Conservation (phyloP, 2,888 invertebrate species). For the Melanostoma mellinum region DNA sequence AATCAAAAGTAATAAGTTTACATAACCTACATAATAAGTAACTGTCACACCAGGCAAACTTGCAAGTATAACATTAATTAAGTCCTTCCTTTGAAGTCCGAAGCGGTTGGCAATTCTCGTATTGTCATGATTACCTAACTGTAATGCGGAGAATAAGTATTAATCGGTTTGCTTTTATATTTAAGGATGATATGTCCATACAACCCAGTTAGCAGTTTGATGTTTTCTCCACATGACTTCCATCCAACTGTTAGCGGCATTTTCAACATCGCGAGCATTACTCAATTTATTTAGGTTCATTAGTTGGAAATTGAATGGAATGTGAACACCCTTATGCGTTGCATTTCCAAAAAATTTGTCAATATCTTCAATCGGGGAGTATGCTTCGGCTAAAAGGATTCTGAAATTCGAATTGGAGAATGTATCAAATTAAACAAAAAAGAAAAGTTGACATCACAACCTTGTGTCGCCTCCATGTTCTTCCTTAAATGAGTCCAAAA, state of each 20-base stretch:
- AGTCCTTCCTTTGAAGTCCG: constrained; percentile 86
- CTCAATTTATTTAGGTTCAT: constrained; percentile 83
- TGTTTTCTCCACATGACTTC: constrained; percentile 83
- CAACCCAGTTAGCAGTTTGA: constrained; percentile 86
- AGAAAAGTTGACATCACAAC: constrained; percentile 48
- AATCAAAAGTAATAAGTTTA: not conserved
- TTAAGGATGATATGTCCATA: constrained; percentile 82
- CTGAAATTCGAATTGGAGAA: not conserved
- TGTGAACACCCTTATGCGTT: constrained; percentile 82
- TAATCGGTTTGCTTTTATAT: no score
- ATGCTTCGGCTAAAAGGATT: constrained; percentile 86
- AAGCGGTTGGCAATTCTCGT: constrained; percentile 85
- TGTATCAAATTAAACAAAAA: not conserved
- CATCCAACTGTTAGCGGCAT: constrained; percentile 84
- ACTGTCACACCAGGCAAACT: constrained; percentile 89
- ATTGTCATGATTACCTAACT: constrained; percentile 86
- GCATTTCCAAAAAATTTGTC: constrained; percentile 85
- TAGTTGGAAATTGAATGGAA: constrained; percentile 87
- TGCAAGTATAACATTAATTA: constrained; percentile 87
- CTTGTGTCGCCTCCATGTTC: constrained; percentile 79
- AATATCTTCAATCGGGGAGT: constrained; percentile 82
- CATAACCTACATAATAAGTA: constrained; percentile 86
- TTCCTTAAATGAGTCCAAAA: constrained; percentile 82
- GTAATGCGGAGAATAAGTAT: not conserved
- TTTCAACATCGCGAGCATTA: constrained; percentile 83